A percentile compares a stretch with the other conserved stretches of the same genome.
phyloP scores from a whole-genome alignment of 2,888 invertebrate genomes.

The Caenorhabditis afra region DNA sequence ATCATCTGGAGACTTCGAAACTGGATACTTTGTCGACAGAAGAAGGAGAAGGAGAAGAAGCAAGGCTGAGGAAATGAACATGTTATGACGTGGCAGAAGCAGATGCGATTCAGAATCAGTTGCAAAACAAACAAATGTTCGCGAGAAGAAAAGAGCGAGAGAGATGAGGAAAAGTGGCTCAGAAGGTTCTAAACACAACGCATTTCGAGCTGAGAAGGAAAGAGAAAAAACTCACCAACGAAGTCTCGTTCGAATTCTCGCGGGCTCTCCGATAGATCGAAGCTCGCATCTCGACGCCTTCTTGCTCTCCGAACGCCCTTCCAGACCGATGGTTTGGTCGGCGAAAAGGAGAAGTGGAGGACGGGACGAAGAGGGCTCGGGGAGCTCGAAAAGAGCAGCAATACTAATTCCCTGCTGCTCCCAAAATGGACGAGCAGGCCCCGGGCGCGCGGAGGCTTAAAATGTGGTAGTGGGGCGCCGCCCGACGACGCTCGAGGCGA shows the following conservation, averaged over 20 bases:
- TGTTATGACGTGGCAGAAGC: not conserved
- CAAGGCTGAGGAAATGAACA: too few relatives aligned
- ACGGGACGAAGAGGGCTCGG: not conserved
- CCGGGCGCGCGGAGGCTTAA: conserved; percentile 11
- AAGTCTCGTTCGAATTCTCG: conserved; percentile 56
- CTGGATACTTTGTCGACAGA: not conserved
- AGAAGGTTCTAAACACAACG: not conserved
- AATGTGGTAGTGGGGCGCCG: conserved; percentile 4
- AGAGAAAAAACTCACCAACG: conserved; percentile 47
- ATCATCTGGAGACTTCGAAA: not conserved
- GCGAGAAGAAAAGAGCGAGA: conserved; percentile 7
- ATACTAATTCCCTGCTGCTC: conserved; percentile 52
- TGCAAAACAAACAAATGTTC: not conserved
- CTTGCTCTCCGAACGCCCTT: not conserved
- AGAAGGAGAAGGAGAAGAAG: not conserved
- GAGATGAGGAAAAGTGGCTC: not conserved
- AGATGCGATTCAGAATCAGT: not conserved
- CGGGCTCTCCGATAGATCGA: conserved; percentile 57
- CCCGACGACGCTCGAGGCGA: conserved; percentile 4
- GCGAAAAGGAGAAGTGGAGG: too few relatives aligned
- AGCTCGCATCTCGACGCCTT: conserved; percentile 41
- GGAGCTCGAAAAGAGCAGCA: conserved; percentile 37
- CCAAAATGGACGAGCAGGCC: conserved; percentile 17
- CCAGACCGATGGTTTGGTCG: conserved; percentile 22
- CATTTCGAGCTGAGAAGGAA: conserved; percentile 31